These are phyloP conservation scores for Cheilosia impressa DNA, from an alignment of 2,888 invertebrate species.

Conservation along the genomic window DNA sequence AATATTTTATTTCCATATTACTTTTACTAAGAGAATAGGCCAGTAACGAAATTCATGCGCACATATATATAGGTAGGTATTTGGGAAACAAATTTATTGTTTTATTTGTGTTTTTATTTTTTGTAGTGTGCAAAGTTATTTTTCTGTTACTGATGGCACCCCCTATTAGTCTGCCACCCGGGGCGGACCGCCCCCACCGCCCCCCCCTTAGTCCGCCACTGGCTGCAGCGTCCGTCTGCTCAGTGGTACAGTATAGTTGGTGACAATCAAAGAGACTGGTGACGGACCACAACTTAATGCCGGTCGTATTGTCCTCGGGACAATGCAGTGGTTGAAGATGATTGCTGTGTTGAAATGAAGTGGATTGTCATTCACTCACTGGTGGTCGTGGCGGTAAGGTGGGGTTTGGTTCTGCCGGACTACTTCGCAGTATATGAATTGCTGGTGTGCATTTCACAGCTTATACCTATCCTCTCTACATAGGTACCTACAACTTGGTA, in stretches of 20 bases:
- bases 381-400: slow-evolving; percentile 6
- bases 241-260: slow-evolving; percentile 12
- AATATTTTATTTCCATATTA: too few species aligned
- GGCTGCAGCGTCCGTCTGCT: slow-evolving; percentile 12
- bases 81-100: too few species aligned
- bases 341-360: slow-evolving; percentile 65
- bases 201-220: too few species aligned
- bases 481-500: slow-evolving; percentile 6
- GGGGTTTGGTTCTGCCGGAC: slow-evolving; percentile 18
- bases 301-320: slow-evolving; percentile 59
- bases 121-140: too few species aligned
- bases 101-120: too few species aligned
- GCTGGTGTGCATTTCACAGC: slow-evolving; percentile 28
- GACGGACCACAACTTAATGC: slow-evolving; percentile 63
- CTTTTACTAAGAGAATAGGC: too few species aligned
- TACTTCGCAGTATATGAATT: slow-evolving; percentile 21
- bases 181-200: too few species aligned
- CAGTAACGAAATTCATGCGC: too few species aligned
- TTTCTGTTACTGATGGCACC: too few species aligned
- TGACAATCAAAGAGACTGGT: slow-evolving; percentile 57
- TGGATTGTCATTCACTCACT: slow-evolving; percentile 52
- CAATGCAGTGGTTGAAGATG: slow-evolving; percentile 65
- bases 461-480: background rate
- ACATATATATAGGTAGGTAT: too few species aligned
- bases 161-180: too few species aligned